Percentiles rank a stretch among this genome's conserved stretches.
Evolutionary conservation across 2,888 invertebrate species (phyloP).

Genomic region (Diarsia rubi): DNA sequence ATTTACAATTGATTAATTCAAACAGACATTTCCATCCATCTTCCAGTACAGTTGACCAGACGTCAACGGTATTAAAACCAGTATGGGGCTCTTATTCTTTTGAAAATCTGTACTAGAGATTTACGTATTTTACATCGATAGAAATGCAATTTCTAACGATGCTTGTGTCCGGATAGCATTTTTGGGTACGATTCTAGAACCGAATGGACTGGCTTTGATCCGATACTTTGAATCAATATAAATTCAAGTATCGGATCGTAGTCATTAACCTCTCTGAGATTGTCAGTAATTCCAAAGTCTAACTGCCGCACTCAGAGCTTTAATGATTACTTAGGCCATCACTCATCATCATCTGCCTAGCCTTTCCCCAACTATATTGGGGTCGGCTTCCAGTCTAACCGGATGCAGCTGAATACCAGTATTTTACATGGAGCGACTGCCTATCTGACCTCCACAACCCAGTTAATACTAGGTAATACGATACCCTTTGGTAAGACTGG

Average conservation of each 20-base stretch:
- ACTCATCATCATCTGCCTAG: no score
- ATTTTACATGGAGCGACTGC: no score
- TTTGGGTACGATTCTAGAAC: background rate
- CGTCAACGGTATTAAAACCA: background rate
- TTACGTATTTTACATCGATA: no score
- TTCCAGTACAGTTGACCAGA: constrained; percentile 11
- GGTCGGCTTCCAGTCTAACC: background rate
- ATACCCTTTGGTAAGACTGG: no score
- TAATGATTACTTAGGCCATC: no score
- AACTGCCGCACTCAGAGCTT: no score
- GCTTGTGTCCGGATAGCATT: background rate
- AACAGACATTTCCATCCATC: constrained; percentile 36
- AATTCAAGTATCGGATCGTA: background rate
- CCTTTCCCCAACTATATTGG: background rate
- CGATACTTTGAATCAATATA: background rate
- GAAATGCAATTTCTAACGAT: background rate
- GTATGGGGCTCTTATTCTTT: background rate
- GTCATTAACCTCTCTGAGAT: background rate
- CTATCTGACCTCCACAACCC: no score
- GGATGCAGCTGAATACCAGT: no score
- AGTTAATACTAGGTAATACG: no score
- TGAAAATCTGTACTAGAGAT: background rate
- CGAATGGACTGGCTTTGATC: background rate
- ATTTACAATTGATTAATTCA: constrained; percentile 47
- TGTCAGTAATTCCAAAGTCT: no score